phyloP scores from a whole-genome alignment of 2,113 vertebrate genomes.

The Lophochroa leadbeateri region DNA sequence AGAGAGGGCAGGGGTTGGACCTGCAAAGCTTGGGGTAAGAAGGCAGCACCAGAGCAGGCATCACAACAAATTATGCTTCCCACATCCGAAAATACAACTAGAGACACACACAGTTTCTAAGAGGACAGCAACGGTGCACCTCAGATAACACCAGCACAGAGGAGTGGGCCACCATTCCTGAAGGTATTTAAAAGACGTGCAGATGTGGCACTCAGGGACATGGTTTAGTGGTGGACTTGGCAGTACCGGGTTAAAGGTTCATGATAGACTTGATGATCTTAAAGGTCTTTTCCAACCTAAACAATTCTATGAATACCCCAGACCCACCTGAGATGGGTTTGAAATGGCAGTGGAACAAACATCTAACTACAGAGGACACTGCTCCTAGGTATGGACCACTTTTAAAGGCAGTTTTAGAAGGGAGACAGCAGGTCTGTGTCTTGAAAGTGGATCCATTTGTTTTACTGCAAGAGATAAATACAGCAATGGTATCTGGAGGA shows the following conservation, averaged over 20 bases:
- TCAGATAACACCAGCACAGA: background rate
- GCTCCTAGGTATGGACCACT: background rate
- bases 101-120: background rate
- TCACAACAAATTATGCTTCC: background rate
- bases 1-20: background rate
- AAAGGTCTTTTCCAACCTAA: background rate
- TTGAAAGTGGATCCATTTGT: slow-evolving; percentile 34
- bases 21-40: background rate
- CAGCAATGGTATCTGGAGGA: background rate
- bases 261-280: background rate
- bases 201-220: background rate
- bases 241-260: background rate
- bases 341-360: background rate
- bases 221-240: background rate
- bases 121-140: background rate
- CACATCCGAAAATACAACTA: background rate
- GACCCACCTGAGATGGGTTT: background rate
- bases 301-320: background rate
- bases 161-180: background rate
- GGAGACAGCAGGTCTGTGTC: slow-evolving; percentile 30
- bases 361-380: background rate
- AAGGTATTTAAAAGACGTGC: background rate
- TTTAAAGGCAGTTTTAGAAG: background rate
- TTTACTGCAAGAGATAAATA: slow-evolving; percentile 48
- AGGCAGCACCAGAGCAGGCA: background rate